These are phyloP conservation scores for Tholera decimalis DNA, from an alignment of 2,888 invertebrate species.

Conservation along the genomic window DNA sequence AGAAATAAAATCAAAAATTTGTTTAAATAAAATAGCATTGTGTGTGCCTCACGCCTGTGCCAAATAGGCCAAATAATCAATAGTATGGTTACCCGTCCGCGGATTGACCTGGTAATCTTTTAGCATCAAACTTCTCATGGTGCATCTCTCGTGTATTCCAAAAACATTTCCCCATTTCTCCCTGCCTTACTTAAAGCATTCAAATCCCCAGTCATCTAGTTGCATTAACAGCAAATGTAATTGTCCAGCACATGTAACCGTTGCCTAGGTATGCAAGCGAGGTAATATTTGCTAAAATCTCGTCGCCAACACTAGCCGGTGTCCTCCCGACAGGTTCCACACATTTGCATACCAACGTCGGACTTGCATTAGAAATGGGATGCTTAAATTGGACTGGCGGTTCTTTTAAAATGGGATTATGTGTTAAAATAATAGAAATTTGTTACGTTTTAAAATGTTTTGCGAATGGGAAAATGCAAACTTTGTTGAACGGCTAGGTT, in stretches of 20 bases:
- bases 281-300: conserved; percentile 49
- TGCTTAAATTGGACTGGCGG: conserved; percentile 18
- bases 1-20: no score
- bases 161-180: background rate
- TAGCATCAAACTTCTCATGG: background rate
- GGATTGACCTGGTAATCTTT: no score
- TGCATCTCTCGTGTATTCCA: background rate
- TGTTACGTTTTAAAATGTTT: conserved; percentile 3
- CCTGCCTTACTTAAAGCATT: background rate
- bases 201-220: background rate
- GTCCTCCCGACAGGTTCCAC: conserved; percentile 2
- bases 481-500: background rate
- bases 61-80: no score
- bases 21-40: no score
- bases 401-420: conserved; percentile 29
- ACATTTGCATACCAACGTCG: conserved; percentile 51
- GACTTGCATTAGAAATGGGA: conserved; percentile 35
- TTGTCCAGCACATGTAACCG: background rate
- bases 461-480: background rate
- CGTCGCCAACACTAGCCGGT: conserved; percentile 21
- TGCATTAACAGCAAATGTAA: conserved; percentile 25
- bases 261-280: conserved; percentile 7
- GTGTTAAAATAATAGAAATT: conserved; percentile 21
- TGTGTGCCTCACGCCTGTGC: no score
- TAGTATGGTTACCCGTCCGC: no score